These are phyloP conservation scores for Schizopygopsis pylzovi DNA, from an alignment of 2,797 vertebrate species.

Conservation along the genomic window DNA sequence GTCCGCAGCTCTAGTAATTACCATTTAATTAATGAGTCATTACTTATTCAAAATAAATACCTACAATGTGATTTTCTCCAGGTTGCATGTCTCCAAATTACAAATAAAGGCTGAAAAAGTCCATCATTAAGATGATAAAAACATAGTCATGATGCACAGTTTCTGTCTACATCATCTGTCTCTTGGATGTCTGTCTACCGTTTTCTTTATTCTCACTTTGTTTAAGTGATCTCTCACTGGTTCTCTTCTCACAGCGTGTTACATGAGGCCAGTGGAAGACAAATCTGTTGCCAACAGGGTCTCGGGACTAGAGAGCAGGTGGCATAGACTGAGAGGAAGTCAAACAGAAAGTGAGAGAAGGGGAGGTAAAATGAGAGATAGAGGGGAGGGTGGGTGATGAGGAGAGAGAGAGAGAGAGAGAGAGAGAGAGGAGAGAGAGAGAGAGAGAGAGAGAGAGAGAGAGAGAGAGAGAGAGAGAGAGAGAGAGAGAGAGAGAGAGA, in stretches of 20 bases:
- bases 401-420: conserved; percentile 20
- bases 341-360: conserved; percentile 32
- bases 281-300: conserved; percentile 64
- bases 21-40: not conserved
- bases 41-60: not conserved
- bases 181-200: conserved; percentile 20
- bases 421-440: conserved; percentile 22
- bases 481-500: not conserved
- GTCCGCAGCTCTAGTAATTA: not conserved
- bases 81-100: not conserved
- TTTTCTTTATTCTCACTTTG: not conserved
- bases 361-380: conserved; percentile 4
- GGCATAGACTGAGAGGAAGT: conserved; percentile 61
- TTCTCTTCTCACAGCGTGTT: conserved; percentile 53
- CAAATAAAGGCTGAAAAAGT: not conserved
- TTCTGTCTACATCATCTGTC: conserved; percentile 25
- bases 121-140: not conserved
- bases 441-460: conserved; percentile 15
- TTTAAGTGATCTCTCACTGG: conserved; percentile 46
- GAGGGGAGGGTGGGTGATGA: not conserved
- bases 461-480: conserved; percentile 10
- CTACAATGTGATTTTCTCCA: not conserved
- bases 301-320: conserved; percentile 69
- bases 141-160: not conserved
- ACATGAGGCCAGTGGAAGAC: conserved; percentile 59